Percentiles rank a stretch among this genome's conserved stretches.
Conservation (phyloP, 2,888 invertebrate species). For the Scaptomyza parva region DNA sequence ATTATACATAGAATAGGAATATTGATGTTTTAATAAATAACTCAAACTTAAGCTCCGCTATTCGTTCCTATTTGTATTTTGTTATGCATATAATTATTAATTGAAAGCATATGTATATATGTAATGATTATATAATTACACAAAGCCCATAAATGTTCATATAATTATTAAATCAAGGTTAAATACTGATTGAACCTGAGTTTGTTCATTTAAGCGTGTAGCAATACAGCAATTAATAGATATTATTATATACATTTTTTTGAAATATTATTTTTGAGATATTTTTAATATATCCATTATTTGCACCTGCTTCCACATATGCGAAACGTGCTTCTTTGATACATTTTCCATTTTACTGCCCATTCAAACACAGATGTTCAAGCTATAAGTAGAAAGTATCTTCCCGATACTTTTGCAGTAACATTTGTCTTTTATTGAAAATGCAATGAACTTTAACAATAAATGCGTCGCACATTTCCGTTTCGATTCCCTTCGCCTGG, state of each 20-base stretch:
- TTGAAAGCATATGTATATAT: not conserved
- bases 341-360: not conserved
- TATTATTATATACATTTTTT: not conserved
- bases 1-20: not conserved
- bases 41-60: not conserved
- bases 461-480: slow-evolving; percentile 30
- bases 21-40: not conserved
- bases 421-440: slow-evolving; percentile 28
- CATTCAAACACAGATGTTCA: slow-evolving; percentile 18
- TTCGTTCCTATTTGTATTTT: not conserved
- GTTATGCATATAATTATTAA: slow-evolving; percentile 1
- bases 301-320: not conserved
- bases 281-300: not conserved
- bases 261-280: not conserved
- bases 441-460: slow-evolving; percentile 44
- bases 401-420: slow-evolving; percentile 13
- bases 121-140: slow-evolving; percentile 50
- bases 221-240: slow-evolving; percentile 5
- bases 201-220: slow-evolving; percentile 35
- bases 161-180: slow-evolving; percentile 53
- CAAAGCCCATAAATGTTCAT: slow-evolving; percentile 41
- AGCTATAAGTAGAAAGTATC: slow-evolving; percentile 14
- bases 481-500: slow-evolving; percentile 8
- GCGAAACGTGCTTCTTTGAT: not conserved
- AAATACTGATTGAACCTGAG: slow-evolving; percentile 41